Evolutionary conservation across 2,888 invertebrate genomes (phyloP).

Genomic region (Penaeus monodon): DNA sequence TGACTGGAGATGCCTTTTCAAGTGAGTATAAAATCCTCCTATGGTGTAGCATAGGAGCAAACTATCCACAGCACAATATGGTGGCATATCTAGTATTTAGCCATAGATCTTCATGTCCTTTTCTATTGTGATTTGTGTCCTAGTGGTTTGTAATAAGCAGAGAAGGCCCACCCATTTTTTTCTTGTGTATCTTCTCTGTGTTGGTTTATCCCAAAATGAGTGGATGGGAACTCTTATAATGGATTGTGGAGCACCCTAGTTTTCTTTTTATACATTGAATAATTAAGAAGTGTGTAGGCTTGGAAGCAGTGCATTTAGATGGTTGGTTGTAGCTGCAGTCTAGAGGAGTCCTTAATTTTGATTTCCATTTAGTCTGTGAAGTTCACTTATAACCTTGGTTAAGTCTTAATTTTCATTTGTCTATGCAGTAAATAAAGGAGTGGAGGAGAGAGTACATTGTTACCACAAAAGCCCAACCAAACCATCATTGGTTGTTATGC

Average conservation of each 20-base stretch:
- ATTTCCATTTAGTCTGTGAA: neutral
- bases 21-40: slow-evolving; percentile 40
- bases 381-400: neutral
- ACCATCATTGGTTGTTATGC: slow-evolving; percentile 34
- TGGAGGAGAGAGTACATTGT: neutral
- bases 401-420: neutral
- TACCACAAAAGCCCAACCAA: neutral
- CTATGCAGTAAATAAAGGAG: neutral
- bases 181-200: slow-evolving; percentile 38
- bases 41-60: slow-evolving; percentile 37
- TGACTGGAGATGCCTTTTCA: slow-evolving; percentile 56
- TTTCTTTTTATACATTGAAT: slow-evolving; percentile 19
- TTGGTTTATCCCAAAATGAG: slow-evolving; percentile 36
- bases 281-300: slow-evolving; percentile 17
- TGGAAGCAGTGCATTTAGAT: slow-evolving; percentile 37
- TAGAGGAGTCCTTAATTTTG: neutral
- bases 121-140: slow-evolving; percentile 52
- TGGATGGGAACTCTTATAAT: slow-evolving; percentile 33
- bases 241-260: slow-evolving; percentile 12
- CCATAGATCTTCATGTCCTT: slow-evolving; percentile 52
- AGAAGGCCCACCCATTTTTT: slow-evolving; percentile 53
- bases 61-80: slow-evolving; percentile 53
- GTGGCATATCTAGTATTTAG: slow-evolving; percentile 58
- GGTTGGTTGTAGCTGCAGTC: slow-evolving; percentile 7
- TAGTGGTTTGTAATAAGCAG: slow-evolving; percentile 52